These are phyloP conservation scores for Silvanus unidentatus DNA, from an alignment of 2,888 invertebrate species.

Conservation along the genomic window DNA sequence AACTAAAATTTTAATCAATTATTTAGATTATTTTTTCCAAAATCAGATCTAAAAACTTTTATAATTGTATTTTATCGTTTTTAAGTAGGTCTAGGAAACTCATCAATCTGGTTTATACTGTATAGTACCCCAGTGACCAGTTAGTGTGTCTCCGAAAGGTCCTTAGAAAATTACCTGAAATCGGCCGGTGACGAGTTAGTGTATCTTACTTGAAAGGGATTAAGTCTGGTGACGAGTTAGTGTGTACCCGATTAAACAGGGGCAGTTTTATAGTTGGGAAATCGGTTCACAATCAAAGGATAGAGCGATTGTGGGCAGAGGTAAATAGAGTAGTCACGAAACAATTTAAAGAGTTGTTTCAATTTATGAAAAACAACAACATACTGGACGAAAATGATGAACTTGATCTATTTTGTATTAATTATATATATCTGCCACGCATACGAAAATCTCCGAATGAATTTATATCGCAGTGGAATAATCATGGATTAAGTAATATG, in stretches of 20 bases:
- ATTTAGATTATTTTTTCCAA: too few relatives aligned
- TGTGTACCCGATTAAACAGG: constrained; percentile 10
- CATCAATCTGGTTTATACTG: too few relatives aligned
- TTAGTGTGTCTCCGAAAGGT: too few relatives aligned
- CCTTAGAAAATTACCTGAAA: too few relatives aligned
- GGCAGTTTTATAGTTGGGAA: constrained; percentile 16
- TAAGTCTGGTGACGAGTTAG: too few relatives aligned
- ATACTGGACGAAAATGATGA: constrained; percentile 11
- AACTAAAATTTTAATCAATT: too few relatives aligned
- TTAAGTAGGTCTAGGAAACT: too few relatives aligned
- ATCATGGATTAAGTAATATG: constrained; percentile 12
- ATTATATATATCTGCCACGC: constrained; percentile 12
- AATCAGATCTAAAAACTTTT: too few relatives aligned
- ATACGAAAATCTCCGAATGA: constrained; percentile 9
- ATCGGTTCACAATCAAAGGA: constrained; percentile 16
- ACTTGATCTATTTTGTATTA: constrained; percentile 11
- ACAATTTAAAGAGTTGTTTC: constrained; percentile 13
- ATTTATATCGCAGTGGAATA: constrained; percentile 15
- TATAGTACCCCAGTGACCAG: too few relatives aligned
- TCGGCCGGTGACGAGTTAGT: too few relatives aligned
- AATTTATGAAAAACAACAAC: constrained; percentile 11
- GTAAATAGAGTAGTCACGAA: constrained; percentile 13
- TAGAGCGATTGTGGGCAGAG: constrained; percentile 16
- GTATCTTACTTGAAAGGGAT: too few relatives aligned
- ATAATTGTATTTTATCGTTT: too few relatives aligned